A percentile compares a stretch with the other conserved stretches of the same genome.
Conservation (phyloP, 2,113 vertebrate species). For the Gambusia affinis region DNA sequence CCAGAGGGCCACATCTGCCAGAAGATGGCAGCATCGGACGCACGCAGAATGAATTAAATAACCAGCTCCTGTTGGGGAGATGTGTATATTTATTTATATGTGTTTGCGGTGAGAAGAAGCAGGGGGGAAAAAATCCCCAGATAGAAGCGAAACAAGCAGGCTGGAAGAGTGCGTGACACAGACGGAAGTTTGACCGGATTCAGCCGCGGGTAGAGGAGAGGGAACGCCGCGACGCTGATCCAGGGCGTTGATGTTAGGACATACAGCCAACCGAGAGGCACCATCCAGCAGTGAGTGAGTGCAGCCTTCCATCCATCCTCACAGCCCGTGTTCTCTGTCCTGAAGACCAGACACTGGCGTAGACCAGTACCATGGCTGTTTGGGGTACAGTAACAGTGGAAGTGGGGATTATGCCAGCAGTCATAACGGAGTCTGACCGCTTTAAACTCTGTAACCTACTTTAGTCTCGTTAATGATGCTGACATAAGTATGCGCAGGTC, state of each 20-base stretch:
- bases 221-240: not conserved
- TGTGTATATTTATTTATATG: not conserved
- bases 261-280: too few species aligned
- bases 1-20: conserved; percentile 42
- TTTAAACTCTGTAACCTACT: too few species aligned
- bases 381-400: too few species aligned
- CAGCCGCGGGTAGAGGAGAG: not conserved
- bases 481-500: too few species aligned
- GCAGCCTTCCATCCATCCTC: conserved; percentile 8
- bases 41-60: conserved; percentile 17
- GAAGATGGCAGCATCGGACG: conserved; percentile 55
- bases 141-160: conserved; percentile 65
- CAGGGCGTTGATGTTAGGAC: conserved; percentile 12
- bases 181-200: conserved; percentile 9
- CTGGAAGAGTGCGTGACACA: conserved; percentile 30
- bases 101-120: conserved; percentile 16
- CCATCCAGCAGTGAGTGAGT: not conserved
- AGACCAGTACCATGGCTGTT: too few species aligned
- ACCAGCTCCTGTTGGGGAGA: not conserved
- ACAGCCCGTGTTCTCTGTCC: not conserved
- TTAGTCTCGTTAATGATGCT: too few species aligned
- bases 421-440: too few species aligned
- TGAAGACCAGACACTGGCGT: too few species aligned
- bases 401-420: too few species aligned
- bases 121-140: conserved; percentile 43